Evolutionary conservation across 1,140 invertebrate genomes (phyloP).

Genomic region (Panonychus citri): DNA sequence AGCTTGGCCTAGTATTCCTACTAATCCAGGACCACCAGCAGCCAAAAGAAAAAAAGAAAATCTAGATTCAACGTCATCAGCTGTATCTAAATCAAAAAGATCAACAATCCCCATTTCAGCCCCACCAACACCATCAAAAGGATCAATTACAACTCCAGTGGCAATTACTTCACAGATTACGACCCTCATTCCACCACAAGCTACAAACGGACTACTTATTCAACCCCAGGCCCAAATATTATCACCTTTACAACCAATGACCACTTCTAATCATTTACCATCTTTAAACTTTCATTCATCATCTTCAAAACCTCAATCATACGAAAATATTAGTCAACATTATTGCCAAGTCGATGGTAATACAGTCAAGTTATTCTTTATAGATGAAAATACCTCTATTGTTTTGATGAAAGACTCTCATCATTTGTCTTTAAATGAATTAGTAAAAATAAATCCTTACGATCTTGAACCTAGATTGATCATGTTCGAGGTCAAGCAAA

Average conservation of each 20-base stretch:
- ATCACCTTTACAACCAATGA: background rate
- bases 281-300: background rate
- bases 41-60: background rate
- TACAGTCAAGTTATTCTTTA: constrained; percentile 6
- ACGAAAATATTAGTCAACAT: background rate
- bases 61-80: background rate
- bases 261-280: background rate
- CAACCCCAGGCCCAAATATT: no score
- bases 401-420: constrained; percentile 5
- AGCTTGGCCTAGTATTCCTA: constrained; percentile 46
- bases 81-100: background rate
- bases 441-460: constrained; percentile 2
- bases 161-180: constrained; percentile 5
- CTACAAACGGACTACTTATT: no score
- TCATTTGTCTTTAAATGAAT: constrained; percentile 5
- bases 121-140: background rate
- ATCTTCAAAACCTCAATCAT: background rate
- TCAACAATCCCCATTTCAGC: background rate
- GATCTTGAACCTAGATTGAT: constrained; percentile 48
- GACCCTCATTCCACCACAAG: no score
- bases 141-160: background rate
- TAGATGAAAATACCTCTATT: constrained; percentile 5
- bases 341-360: constrained; percentile 3
- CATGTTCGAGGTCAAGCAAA: constrained; percentile 33
- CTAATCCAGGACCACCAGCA: background rate